Percentiles rank a stretch among this genome's conserved stretches.
Evolutionary conservation across 2,888 invertebrate genomes (phyloP).

Genomic region (Laspeyria flexula): DNA sequence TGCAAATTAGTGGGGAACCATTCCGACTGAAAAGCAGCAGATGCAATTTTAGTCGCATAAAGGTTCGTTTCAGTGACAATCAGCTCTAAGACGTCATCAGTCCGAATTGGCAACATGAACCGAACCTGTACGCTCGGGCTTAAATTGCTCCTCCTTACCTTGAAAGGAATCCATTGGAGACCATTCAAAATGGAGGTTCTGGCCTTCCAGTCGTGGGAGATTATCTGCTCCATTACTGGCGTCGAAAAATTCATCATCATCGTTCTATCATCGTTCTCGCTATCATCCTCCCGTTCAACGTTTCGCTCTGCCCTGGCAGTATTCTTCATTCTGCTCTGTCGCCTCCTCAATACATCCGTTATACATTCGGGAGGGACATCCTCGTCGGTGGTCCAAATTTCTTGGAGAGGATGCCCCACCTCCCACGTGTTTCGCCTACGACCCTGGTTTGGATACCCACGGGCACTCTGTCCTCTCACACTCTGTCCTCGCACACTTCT

Average conservation of each 20-base stretch:
- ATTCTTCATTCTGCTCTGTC: background rate
- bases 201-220: background rate
- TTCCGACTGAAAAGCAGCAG: background rate
- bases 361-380: constrained; percentile 4
- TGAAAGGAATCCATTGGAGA: constrained; percentile 7
- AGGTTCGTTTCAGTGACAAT: constrained; percentile 17
- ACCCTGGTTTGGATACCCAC: no score
- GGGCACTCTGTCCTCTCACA: no score
- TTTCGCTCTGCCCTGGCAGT: constrained; percentile 2
- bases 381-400: constrained; percentile 6
- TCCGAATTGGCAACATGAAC: background rate
- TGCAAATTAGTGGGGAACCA: constrained; percentile 12
- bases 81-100: constrained; percentile 8
- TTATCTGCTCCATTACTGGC: constrained; percentile 4
- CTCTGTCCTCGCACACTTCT: no score
- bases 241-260: background rate
- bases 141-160: constrained; percentile 2
- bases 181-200: constrained; percentile 1
- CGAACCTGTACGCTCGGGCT: background rate
- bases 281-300: background rate
- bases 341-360: background rate
- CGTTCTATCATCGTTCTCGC: background rate
- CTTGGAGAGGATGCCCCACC: background rate
- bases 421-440: background rate
- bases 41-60: constrained; percentile 11